phyloP scores from a whole-genome alignment of 2,113 vertebrate species.

The Phyllopteryx taeniolatus region DNA sequence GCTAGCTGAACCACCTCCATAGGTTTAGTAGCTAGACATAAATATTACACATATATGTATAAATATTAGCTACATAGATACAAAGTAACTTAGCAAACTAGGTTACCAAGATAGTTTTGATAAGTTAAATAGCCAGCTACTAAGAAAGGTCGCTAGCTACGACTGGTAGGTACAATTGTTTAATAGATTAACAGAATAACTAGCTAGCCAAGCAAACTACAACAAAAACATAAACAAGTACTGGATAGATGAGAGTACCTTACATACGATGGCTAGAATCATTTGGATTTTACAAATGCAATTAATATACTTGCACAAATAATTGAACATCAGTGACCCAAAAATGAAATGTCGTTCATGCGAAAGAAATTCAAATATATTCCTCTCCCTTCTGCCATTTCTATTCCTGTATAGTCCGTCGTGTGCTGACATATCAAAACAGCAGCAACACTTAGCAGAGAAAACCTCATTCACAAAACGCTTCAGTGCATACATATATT shows the following conservation, averaged over 20 bases:
- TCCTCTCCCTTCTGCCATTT: constrained; percentile 59
- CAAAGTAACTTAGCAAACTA: background rate
- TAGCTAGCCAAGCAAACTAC: background rate
- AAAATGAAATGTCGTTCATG: background rate
- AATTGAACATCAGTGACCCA: background rate
- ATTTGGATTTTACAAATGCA: background rate
- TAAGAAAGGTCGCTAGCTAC: background rate
- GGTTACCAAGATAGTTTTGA: background rate
- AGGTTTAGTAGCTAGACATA: no score
- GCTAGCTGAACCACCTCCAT: background rate
- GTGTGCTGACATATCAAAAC: constrained; percentile 74
- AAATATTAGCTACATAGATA: no score
- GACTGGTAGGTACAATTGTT: background rate
- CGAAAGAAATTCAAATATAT: constrained; percentile 51
- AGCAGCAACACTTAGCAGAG: constrained; percentile 77
- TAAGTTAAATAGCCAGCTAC: background rate
- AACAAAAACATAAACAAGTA: no score
- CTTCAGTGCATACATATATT: constrained; percentile 58
- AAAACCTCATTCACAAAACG: constrained; percentile 75
- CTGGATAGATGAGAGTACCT: background rate
- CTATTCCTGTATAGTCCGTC: constrained; percentile 72
- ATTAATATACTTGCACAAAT: background rate
- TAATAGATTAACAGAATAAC: background rate
- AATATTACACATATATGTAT: background rate
- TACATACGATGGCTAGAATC: background rate